Percentiles rank a stretch among this genome's conserved stretches.
Conservation (phyloP, 2,113 vertebrate genomes). For the Epinephelus cyanopodus region DNA sequence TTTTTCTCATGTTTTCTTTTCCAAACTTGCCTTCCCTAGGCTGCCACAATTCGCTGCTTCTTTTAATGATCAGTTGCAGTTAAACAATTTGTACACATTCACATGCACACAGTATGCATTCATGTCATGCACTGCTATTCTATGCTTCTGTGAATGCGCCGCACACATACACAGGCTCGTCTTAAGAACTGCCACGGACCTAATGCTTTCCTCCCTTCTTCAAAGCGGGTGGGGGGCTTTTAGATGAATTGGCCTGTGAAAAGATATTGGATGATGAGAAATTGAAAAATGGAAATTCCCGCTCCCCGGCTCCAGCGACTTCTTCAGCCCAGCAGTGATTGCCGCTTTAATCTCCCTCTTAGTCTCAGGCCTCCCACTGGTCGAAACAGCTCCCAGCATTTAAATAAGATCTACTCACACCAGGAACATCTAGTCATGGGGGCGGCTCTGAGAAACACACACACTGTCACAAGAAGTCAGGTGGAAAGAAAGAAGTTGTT, state of each 20-base stretch:
- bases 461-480: constrained; percentile 7
- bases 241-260: constrained; percentile 48
- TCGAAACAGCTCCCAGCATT: constrained; percentile 34
- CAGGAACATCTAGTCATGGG: constrained; percentile 17
- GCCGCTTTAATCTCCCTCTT: constrained; percentile 54
- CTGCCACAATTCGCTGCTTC: neutral
- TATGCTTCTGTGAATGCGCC: constrained; percentile 3
- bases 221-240: constrained; percentile 11
- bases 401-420: constrained; percentile 33
- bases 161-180: constrained; percentile 5
- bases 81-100: neutral
- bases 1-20: neutral
- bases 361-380: constrained; percentile 23
- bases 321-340: constrained; percentile 37
- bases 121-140: neutral
- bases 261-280: constrained; percentile 47
- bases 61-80: constrained; percentile 27
- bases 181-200: constrained; percentile 1
- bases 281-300: constrained; percentile 55
- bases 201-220: constrained; percentile 26
- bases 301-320: constrained; percentile 18
- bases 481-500: constrained; percentile 29
- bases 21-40: neutral
- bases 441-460: neutral
- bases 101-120: neutral